phyloP scores from a whole-genome alignment of 2,113 vertebrate genomes.

The Uropsilus gracilis region DNA sequence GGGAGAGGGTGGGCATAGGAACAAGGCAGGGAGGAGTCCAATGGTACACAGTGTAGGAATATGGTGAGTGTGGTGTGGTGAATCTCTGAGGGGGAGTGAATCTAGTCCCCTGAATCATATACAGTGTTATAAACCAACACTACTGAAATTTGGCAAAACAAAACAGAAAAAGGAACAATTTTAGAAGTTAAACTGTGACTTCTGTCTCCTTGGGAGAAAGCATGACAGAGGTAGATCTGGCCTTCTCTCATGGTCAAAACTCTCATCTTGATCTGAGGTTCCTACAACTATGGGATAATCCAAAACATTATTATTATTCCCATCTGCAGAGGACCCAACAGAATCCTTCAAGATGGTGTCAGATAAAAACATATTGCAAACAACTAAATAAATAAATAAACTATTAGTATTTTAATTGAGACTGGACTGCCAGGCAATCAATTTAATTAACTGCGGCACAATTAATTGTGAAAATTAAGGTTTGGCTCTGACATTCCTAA shows the following conservation, averaged over 20 bases:
- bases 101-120: too few relatives aligned
- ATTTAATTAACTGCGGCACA: conserved; percentile 55
- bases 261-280: background rate
- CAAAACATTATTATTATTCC: too few relatives aligned
- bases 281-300: background rate
- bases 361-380: background rate
- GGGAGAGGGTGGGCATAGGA: too few relatives aligned
- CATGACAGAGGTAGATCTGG: background rate
- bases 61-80: too few relatives aligned
- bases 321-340: too few relatives aligned
- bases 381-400: conserved; percentile 61
- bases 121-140: too few relatives aligned
- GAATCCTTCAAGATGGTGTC: background rate
- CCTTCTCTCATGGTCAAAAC: background rate
- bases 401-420: conserved; percentile 54
- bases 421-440: conserved; percentile 18
- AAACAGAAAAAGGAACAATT: too few relatives aligned
- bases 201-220: background rate
- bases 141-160: too few relatives aligned
- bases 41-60: too few relatives aligned
- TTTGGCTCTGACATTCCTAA: background rate
- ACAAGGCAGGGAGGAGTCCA: too few relatives aligned
- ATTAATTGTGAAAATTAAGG: conserved; percentile 58
- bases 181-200: background rate
- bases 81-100: too few relatives aligned